phyloP scores from a whole-genome alignment of 2,888 invertebrate species.

The Euphydryas editha region DNA sequence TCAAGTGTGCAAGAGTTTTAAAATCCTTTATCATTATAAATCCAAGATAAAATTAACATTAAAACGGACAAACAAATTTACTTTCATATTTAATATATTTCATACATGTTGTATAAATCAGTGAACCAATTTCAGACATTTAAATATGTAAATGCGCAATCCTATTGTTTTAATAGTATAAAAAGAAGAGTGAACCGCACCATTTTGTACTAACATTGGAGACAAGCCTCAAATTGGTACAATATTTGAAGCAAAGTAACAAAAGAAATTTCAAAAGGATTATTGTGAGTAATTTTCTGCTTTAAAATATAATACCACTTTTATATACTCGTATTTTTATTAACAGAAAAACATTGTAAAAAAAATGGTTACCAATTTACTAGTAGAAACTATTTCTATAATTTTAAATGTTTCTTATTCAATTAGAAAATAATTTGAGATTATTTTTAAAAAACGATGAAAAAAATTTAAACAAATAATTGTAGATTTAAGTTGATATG shows the following conservation, averaged over 20 bases:
- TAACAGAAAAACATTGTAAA: background rate
- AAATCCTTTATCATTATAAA: no score
- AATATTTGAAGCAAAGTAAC: background rate
- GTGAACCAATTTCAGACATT: constrained; percentile 13
- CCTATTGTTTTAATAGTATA: constrained; percentile 27
- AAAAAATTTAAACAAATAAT: no score
- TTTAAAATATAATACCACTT: background rate
- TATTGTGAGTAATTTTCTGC: background rate
- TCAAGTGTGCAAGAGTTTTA: no score
- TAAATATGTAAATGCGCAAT: constrained; percentile 19
- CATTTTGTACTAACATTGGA: constrained; percentile 19
- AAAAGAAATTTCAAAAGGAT: constrained; percentile 1
- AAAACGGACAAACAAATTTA: background rate
- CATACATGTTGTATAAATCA: background rate
- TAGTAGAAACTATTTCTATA: no score
- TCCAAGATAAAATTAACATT: no score
- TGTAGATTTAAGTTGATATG: no score
- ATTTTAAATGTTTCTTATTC: no score
- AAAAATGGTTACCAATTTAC: no score
- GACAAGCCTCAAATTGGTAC: background rate
- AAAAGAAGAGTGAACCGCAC: constrained; percentile 15
- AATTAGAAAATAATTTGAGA: no score
- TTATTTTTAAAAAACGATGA: no score
- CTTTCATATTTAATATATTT: background rate
- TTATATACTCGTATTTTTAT: background rate